phyloP scores from a whole-genome alignment of 2,888 invertebrate genomes.

The Conchocele bisecta region DNA sequence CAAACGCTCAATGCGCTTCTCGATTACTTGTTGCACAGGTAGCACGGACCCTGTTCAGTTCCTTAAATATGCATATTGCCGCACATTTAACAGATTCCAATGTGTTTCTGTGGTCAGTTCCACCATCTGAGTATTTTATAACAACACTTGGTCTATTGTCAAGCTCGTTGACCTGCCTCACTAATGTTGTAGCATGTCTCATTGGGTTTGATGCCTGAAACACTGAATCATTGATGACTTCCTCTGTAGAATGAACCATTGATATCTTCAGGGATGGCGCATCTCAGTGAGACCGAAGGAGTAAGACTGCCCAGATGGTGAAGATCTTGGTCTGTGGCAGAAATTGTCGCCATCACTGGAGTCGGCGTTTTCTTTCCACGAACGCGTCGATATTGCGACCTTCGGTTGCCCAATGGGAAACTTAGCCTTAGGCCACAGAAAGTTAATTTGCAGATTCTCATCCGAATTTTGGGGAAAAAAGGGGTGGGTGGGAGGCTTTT shows the following conservation, averaged over 20 bases:
- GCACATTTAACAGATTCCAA: background rate
- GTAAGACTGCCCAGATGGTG: slow-evolving; percentile 19
- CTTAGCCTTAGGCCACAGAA: too few relatives aligned
- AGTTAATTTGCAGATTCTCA: too few relatives aligned
- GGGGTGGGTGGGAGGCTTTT: too few relatives aligned
- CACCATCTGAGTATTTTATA: background rate
- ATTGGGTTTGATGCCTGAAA: background rate
- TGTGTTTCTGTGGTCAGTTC: background rate
- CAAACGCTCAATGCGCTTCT: slow-evolving; percentile 16
- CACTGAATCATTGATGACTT: background rate
- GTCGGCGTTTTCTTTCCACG: slow-evolving; percentile 21
- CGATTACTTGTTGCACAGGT: slow-evolving; percentile 8
- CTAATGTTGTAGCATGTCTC: background rate
- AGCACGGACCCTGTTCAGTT: background rate
- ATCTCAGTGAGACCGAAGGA: slow-evolving; percentile 18
- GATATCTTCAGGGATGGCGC: slow-evolving; percentile 11
- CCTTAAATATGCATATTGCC: background rate
- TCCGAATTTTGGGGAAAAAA: too few relatives aligned
- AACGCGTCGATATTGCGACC: slow-evolving; percentile 17
- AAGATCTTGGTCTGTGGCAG: slow-evolving; percentile 28
- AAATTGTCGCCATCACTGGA: slow-evolving; percentile 6
- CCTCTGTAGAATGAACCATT: slow-evolving; percentile 36
- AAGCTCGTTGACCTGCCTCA: background rate
- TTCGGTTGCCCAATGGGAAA: slow-evolving; percentile 20
- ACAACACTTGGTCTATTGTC: background rate